Evolutionary conservation across 2,888 invertebrate species (phyloP).

Genomic region (Elysia crispata): DNA sequence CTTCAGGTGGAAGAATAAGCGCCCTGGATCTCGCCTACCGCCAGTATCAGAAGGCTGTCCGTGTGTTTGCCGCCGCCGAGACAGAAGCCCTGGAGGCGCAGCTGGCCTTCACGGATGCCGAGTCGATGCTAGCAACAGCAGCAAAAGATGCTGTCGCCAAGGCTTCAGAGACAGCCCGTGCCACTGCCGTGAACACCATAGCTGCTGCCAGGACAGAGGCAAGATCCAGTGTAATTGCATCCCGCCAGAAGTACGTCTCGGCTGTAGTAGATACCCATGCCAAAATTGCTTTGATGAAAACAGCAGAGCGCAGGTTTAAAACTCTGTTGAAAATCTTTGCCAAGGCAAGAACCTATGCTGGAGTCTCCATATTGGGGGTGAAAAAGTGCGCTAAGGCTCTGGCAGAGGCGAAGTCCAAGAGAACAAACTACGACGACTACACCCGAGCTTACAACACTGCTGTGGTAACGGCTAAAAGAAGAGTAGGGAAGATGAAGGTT

Average conservation of each 20-base stretch:
- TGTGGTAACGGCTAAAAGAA: slow-evolving; percentile 9
- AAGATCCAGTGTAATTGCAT: neutral
- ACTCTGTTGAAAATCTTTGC: neutral
- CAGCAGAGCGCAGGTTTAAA: slow-evolving; percentile 12
- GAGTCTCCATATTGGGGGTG: neutral
- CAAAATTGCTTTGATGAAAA: slow-evolving; percentile 19
- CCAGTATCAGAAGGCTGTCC: neutral
- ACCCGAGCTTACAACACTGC: neutral
- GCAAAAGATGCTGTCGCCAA: neutral
- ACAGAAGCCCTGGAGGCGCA: slow-evolving; percentile 2
- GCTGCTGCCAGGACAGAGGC: slow-evolving; percentile 10
- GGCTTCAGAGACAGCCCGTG: neutral
- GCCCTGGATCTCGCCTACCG: slow-evolving; percentile 2
- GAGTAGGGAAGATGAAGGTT: slow-evolving; percentile 27
- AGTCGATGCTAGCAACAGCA: neutral
- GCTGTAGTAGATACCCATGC: neutral
- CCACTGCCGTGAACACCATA: neutral
- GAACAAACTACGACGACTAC: neutral
- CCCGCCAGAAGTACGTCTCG: slow-evolving; percentile 22
- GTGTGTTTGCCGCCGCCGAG: neutral
- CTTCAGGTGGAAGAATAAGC: neutral
- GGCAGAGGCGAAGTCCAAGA: neutral
- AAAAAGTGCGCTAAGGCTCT: neutral
- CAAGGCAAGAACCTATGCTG: slow-evolving; percentile 17
- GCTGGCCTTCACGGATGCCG: neutral